Conservation (phyloP, 1,140 invertebrate genomes). For the Varroa destructor region DNA sequence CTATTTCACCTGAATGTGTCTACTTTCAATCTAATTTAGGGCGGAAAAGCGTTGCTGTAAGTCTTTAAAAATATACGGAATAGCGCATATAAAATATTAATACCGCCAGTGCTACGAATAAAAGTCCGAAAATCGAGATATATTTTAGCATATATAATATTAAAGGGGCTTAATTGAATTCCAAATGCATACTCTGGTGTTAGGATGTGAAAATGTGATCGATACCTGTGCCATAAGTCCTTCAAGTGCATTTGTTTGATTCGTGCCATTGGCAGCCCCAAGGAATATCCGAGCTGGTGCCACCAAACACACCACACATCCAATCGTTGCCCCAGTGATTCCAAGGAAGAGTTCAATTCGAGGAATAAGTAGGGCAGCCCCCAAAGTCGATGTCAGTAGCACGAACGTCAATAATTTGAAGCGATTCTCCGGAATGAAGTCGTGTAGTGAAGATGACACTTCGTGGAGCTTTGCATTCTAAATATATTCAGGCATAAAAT, state of each 20-base stretch:
- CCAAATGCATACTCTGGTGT: too few species aligned
- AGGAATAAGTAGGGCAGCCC: constrained; percentile 52
- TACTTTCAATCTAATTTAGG: not conserved
- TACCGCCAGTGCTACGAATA: not conserved
- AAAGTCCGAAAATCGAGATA: too few species aligned
- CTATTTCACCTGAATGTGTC: not conserved
- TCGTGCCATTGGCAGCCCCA: constrained; percentile 40
- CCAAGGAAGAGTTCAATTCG: constrained; percentile 85
- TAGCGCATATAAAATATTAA: not conserved
- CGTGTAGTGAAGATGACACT: constrained; percentile 28
- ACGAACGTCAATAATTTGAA: constrained; percentile 35
- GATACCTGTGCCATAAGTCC: constrained; percentile 43
- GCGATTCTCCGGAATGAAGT: constrained; percentile 35
- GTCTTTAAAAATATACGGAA: not conserved
- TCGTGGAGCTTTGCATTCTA: constrained; percentile 34
- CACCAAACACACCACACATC: constrained; percentile 80
- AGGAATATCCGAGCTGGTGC: constrained; percentile 61
- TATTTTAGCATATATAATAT: too few species aligned
- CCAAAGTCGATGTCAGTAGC: constrained; percentile 35
- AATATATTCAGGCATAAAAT: constrained; percentile 26
- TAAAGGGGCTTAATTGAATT: too few species aligned
- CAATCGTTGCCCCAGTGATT: constrained; percentile 80
- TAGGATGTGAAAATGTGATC: too few species aligned
- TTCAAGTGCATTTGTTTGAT: constrained; percentile 38
- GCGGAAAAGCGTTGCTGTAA: not conserved